Base-by-base conservation (phyloP, 2,888 invertebrate genomes). In the Oxycera nigricornis region DNA sequence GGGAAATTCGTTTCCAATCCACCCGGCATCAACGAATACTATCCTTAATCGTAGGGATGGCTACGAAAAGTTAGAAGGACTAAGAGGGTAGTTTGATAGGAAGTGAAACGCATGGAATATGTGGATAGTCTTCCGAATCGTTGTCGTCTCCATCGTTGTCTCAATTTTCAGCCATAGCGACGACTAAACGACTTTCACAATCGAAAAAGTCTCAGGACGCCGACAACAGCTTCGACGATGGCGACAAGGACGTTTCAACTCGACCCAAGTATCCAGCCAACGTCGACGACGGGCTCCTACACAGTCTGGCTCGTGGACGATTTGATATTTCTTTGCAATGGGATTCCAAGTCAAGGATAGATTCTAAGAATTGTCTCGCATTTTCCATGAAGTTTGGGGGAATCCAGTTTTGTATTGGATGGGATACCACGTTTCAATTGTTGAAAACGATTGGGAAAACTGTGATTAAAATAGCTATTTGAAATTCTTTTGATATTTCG, bases 81-180 rank as follows among this genome's bases (percentile, higher is more conserved):
- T 26, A 3, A 2, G 28, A 9, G 30, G 59, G 24, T 11, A 2
- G 24, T 11, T 7, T n/a, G 59, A 55, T 17, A 59, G 59, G 30
- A 59, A 59, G 59, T 30, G 59, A 28, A 59, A 59, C 59, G 59
- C 59, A 30, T 30, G 28, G 9, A 59, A 30, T 26, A 28, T 30
- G 22, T 30, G 59, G 59, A 59, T n/a, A 59, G n/a, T 57, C 14
- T 11, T 14, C n/a, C n/a, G n/a, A n/a, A n/a, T n/a, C n/a, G 20
- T 1, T 1, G 55, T 39, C 65, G 65, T 46, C 52, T n/a, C 68
- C 28, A 50, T n/a, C 70, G 6, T 22, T 24, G 70, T 70, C 70
- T 70, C 70, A 46, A 31, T 52, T 52, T 70, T 52, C 55, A 70
- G 70, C 70, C 70, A 52, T 70, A 70, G 55, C 70, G 70, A 70